These are phyloP conservation scores for Megalops cyprinoides DNA, from an alignment of 2,797 vertebrate genomes.

Conservation along the genomic window DNA sequence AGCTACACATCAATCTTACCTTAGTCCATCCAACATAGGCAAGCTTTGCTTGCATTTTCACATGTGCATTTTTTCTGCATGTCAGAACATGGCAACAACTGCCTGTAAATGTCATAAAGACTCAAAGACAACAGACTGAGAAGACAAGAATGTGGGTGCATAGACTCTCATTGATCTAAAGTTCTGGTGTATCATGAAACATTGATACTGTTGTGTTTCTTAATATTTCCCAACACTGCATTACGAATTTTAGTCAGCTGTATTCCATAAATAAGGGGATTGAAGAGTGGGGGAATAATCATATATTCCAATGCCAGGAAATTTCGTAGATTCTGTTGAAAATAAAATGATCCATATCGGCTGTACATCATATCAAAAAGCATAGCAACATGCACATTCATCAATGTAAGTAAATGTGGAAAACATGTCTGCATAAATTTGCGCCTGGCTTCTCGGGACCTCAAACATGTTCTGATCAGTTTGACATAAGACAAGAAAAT, in stretches of 20 bases:
- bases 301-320: constrained; percentile 40
- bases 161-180: not conserved
- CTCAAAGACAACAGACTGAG: too few species aligned
- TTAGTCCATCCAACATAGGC: not conserved
- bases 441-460: constrained; percentile 16
- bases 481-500: constrained; percentile 40
- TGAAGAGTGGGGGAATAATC: constrained; percentile 42
- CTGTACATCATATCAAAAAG: constrained; percentile 41
- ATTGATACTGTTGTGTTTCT: not conserved
- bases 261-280: constrained; percentile 45
- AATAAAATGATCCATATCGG: constrained; percentile 28
- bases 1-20: too few species aligned
- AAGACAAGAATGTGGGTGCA: too few species aligned
- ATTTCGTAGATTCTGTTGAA: constrained; percentile 21
- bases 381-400: constrained; percentile 30
- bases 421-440: constrained; percentile 43
- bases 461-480: constrained; percentile 36
- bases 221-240: not conserved
- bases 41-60: not conserved
- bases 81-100: not conserved
- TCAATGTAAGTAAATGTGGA: constrained; percentile 42
- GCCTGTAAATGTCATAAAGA: not conserved
- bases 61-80: too few species aligned
- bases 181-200: not conserved
- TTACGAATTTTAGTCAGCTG: constrained; percentile 20